Evolutionary conservation across 2,888 invertebrate genomes (phyloP).

Genomic region (Meloe dianella): DNA sequence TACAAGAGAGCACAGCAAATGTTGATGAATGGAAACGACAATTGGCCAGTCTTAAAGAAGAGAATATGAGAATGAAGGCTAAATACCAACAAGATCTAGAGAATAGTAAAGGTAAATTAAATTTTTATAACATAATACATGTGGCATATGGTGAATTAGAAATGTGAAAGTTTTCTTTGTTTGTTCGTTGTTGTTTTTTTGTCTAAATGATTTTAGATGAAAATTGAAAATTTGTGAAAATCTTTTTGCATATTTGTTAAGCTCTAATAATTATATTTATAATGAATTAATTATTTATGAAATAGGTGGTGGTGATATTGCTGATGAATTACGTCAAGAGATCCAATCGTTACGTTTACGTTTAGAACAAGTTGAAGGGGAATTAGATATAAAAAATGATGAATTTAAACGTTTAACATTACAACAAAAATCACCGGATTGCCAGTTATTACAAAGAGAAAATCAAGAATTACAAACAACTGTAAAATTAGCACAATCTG

Average conservation of each 20-base stretch:
- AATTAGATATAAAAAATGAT: conserved; percentile 82
- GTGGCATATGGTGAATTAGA: not conserved
- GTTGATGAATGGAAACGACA: conserved; percentile 99
- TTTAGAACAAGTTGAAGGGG: conserved; percentile 82
- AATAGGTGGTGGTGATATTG: conserved; percentile 69
- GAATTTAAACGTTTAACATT: conserved; percentile 72
- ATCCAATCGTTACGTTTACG: conserved; percentile 75
- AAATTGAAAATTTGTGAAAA: not conserved
- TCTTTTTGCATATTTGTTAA: not conserved
- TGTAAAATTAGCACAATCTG: conserved; percentile 77
- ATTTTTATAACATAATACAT: not conserved
- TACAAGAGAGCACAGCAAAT: conserved; percentile 95
- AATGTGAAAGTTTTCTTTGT: conserved; percentile 2
- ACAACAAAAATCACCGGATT: conserved; percentile 48
- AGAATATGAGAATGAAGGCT: conserved; percentile 82
- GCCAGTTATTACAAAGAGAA: conserved; percentile 67
- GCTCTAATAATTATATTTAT: not conserved
- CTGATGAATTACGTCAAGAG: conserved; percentile 78
- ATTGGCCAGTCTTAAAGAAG: conserved; percentile 89
- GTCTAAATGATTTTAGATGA: not conserved
- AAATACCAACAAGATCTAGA: conserved; percentile 75
- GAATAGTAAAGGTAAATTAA: conserved; percentile 66
- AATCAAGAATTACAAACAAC: conserved; percentile 71
- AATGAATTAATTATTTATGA: not conserved
- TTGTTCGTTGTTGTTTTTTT: not conserved